Conservation (phyloP, 2,888 invertebrate genomes). For the Limnephilus marmoratus region DNA sequence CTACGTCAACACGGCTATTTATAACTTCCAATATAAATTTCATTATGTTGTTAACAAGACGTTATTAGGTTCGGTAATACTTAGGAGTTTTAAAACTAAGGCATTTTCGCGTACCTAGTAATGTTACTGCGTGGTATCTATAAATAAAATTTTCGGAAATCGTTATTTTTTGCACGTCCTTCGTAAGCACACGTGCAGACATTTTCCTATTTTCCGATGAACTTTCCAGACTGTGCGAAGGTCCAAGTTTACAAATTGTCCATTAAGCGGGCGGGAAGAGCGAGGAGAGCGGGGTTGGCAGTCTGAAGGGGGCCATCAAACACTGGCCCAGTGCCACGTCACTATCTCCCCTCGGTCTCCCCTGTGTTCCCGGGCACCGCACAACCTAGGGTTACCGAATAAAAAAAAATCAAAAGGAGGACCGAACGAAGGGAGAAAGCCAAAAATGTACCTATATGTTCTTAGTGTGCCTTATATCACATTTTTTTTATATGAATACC, state of each 20-base stretch:
- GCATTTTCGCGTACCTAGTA: too few species aligned
- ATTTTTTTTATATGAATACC: too few species aligned
- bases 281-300: not conserved
- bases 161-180: not conserved
- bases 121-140: not conserved
- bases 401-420: not conserved
- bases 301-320: not conserved
- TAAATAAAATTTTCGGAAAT: not conserved
- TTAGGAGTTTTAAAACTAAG: too few species aligned
- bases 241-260: not conserved
- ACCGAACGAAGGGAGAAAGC: too few species aligned
- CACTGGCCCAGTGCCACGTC: slow-evolving; percentile 28
- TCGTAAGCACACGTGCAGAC: not conserved
- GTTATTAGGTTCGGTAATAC: too few species aligned
- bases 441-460: too few species aligned
- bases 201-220: not conserved
- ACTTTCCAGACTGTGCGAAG: not conserved
- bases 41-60: too few species aligned
- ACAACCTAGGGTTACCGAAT: not conserved
- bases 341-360: not conserved
- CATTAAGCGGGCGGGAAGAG: not conserved
- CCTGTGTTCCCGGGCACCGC: not conserved
- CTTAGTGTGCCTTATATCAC: too few species aligned
- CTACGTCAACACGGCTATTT: not conserved
- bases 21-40: not conserved